phyloP scores from a whole-genome alignment of 2,797 vertebrate species.

The Lerista edwardsae region DNA sequence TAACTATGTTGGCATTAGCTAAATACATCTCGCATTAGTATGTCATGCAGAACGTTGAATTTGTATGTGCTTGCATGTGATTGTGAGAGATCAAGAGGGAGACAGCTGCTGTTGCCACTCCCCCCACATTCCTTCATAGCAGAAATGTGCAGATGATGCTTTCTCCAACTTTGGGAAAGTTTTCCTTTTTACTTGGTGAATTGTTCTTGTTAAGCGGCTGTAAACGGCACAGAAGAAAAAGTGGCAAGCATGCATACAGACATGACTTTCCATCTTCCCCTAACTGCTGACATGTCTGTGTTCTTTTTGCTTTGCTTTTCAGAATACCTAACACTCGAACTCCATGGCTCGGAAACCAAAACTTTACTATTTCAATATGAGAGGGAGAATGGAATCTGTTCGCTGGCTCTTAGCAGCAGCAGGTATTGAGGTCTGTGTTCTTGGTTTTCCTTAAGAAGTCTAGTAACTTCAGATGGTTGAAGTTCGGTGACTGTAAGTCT shows the following conservation, averaged over 20 bases:
- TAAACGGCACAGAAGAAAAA: no score
- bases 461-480: background rate
- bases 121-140: no score
- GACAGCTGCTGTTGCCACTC: background rate
- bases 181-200: no score
- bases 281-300: background rate
- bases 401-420: constrained; percentile 84
- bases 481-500: no score
- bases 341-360: constrained; percentile 79
- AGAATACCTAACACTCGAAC: background rate
- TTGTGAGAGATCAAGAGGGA: background rate
- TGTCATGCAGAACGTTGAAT: background rate
- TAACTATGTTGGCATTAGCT: background rate
- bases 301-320: background rate
- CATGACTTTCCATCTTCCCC: background rate
- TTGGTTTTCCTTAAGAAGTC: background rate
- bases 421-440: constrained; percentile 76
- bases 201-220: no score
- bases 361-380: constrained; percentile 84
- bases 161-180: no score
- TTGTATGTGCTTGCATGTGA: background rate
- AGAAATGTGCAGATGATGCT: no score
- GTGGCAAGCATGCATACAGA: no score
- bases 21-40: background rate
- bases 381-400: constrained; percentile 88